Conservation (phyloP, 1,140 invertebrate species). For the Drosophila rhopaloa region DNA sequence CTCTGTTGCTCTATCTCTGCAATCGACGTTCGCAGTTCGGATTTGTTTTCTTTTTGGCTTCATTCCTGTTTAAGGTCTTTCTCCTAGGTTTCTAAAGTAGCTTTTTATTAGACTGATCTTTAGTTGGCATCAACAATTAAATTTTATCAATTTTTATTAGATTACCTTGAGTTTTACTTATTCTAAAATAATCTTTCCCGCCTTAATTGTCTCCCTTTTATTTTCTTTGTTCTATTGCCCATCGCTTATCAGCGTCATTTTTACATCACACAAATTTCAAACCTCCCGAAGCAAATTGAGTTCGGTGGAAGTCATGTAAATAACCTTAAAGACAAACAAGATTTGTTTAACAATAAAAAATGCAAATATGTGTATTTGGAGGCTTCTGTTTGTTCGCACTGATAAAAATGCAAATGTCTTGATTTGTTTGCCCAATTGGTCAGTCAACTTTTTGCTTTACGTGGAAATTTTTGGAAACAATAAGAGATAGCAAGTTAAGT, state of each 20-base stretch:
- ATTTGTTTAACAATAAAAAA: constrained; percentile 56
- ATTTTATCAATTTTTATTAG: neutral
- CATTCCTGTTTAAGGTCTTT: neutral
- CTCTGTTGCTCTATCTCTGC: neutral
- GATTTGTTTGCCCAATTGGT: constrained; percentile 49
- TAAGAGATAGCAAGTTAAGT: neutral
- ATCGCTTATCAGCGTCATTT: constrained; percentile 35
- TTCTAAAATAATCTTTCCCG: neutral
- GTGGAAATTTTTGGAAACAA: constrained; percentile 48
- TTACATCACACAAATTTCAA: constrained; percentile 13
- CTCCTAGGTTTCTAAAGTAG: neutral
- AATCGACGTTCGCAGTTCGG: constrained; percentile 9
- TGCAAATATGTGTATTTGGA: constrained; percentile 50
- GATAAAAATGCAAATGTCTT: constrained; percentile 59
- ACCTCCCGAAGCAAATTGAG: constrained; percentile 14
- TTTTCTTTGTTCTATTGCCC: constrained; percentile 39
- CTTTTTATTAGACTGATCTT: neutral
- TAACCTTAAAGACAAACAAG: constrained; percentile 20
- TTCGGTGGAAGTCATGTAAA: constrained; percentile 18
- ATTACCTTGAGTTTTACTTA: neutral
- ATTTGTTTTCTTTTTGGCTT: neutral
- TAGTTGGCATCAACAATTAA: neutral
- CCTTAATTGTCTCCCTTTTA: neutral
- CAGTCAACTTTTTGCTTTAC: constrained; percentile 58
- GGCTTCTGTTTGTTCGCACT: constrained; percentile 44